Conservation (phyloP, 2,888 invertebrate species). For the Apamea crenata region DNA sequence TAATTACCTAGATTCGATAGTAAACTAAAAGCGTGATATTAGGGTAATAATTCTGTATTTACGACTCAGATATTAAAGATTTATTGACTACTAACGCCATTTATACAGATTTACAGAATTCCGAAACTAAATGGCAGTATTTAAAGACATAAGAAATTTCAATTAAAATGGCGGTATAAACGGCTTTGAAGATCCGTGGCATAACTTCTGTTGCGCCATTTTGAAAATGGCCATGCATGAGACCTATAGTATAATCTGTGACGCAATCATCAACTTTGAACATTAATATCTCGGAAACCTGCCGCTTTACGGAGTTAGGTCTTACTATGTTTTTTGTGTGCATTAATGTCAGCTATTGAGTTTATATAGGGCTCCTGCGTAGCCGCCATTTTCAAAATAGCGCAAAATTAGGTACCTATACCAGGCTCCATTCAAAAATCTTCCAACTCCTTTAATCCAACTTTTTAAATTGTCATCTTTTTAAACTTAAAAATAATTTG, state of each 20-base stretch:
- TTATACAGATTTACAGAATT: conserved; percentile 23
- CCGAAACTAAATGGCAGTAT: not conserved
- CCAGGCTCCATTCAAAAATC: too few relatives aligned
- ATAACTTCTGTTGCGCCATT: not conserved
- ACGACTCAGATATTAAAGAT: conserved; percentile 44
- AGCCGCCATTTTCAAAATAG: too few relatives aligned
- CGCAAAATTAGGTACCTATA: too few relatives aligned
- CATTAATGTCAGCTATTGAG: too few relatives aligned
- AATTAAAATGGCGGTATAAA: not conserved
- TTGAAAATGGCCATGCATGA: not conserved
- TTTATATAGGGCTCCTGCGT: too few relatives aligned
- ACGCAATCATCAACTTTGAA: too few relatives aligned
- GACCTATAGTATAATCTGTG: too few relatives aligned
- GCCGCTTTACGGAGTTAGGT: too few relatives aligned
- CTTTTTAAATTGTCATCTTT: conserved; percentile 15
- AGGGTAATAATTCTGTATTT: conserved; percentile 40
- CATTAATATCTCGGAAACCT: too few relatives aligned
- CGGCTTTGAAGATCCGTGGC: too few relatives aligned
- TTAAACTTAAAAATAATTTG: conserved; percentile 32
- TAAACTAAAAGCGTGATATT: conserved; percentile 29
- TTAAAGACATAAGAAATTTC: conserved; percentile 10
- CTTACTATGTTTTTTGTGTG: too few relatives aligned
- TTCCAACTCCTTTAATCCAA: not conserved
- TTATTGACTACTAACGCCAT: conserved; percentile 37
- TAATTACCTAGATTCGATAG: conserved; percentile 24